A percentile compares a stretch with the other conserved stretches of the same genome.
phyloP scores from a whole-genome alignment of 2,113 vertebrate genomes.

The Anser cygnoides region DNA sequence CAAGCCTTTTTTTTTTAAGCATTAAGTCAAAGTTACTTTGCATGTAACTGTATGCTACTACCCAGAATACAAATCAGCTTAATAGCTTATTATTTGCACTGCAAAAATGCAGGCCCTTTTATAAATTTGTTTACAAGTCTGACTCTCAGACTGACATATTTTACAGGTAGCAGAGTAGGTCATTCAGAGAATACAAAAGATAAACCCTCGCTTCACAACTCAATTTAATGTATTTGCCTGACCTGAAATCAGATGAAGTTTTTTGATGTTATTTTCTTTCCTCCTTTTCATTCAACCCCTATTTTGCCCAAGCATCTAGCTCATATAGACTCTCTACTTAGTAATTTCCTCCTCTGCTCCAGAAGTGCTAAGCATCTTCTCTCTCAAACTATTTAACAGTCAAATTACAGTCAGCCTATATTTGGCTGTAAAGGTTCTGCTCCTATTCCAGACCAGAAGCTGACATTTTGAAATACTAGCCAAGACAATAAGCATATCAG shows the following conservation, averaged over 20 bases:
- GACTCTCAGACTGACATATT: background rate
- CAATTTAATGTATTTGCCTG: background rate
- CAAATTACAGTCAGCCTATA: background rate
- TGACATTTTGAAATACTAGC: background rate
- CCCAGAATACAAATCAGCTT: background rate
- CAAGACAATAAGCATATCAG: background rate
- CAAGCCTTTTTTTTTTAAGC: background rate
- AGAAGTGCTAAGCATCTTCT: background rate
- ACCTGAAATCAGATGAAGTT: background rate
- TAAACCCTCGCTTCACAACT: background rate
- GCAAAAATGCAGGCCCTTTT: background rate
- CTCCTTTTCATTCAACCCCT: background rate
- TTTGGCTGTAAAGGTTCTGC: background rate
- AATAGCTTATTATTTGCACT: background rate
- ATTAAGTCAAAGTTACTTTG: background rate
- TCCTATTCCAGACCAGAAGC: background rate
- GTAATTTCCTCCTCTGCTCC: background rate
- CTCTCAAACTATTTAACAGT: background rate
- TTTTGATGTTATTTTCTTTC: background rate
- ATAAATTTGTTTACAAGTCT: background rate
- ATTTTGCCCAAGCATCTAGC: background rate
- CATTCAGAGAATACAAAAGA: background rate
- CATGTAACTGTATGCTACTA: background rate
- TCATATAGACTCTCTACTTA: background rate
- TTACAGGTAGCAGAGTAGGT: background rate